phyloP scores from a whole-genome alignment of 2,113 vertebrate species.

The Microtus richardsoni region DNA sequence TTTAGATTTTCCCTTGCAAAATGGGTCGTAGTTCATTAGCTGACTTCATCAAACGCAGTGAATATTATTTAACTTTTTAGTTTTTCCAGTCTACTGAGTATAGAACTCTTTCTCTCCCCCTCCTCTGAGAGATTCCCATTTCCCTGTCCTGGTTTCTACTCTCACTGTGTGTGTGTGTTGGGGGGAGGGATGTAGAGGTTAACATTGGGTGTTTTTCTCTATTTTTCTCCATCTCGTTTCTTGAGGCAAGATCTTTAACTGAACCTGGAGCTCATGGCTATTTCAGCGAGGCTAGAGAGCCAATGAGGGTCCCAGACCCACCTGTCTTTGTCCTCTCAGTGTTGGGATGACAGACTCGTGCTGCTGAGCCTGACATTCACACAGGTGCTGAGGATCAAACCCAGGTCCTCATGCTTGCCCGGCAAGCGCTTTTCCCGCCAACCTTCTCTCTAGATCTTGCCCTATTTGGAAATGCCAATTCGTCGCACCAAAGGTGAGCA shows the following conservation, averaged over 20 bases:
- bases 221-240: background rate
- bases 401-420: background rate
- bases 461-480: background rate
- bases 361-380: background rate
- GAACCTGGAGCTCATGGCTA: background rate
- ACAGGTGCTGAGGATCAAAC: background rate
- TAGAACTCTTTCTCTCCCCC: background rate
- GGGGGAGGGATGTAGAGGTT: fast-evolving
- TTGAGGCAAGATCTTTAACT: background rate
- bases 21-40: background rate
- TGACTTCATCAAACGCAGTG: background rate
- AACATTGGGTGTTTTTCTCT: background rate
- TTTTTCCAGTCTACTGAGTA: background rate
- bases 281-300: background rate
- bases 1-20: background rate
- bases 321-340: no score
- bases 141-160: background rate
- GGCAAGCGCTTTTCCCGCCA: background rate
- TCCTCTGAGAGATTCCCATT: background rate
- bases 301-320: background rate
- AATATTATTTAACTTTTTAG: background rate
- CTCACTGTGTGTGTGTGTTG: background rate
- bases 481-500: background rate
- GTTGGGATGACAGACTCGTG: background rate
- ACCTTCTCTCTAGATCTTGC: no score